These are phyloP conservation scores for Tinea trinotella DNA, from an alignment of 2,888 invertebrate genomes.

Conservation along the genomic window DNA sequence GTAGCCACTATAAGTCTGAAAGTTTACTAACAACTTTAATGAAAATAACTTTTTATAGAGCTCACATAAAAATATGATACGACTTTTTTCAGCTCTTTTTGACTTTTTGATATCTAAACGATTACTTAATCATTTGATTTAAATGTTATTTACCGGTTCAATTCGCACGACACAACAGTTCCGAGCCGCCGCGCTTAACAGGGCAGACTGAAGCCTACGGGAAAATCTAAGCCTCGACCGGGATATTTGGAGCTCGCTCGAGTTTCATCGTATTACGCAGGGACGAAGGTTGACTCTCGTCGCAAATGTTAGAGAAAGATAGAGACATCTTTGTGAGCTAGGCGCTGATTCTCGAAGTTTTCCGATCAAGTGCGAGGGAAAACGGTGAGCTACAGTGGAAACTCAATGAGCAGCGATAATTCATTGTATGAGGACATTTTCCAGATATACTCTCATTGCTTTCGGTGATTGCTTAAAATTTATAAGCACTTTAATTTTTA, in stretches of 20 bases:
- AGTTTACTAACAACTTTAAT: not conserved
- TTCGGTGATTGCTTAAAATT: constrained; percentile 26
- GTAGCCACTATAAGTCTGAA: not conserved
- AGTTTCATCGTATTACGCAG: not conserved
- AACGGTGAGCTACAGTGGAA: constrained; percentile 41
- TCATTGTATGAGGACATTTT: constrained; percentile 48
- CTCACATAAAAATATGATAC: not conserved
- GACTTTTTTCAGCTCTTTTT: not conserved
- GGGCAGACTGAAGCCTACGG: constrained; percentile 58
- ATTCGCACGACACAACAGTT: constrained; percentile 23
- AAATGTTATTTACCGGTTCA: constrained; percentile 34
- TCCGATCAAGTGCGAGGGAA: constrained; percentile 35
- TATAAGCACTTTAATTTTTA: not conserved
- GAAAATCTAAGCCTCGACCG: constrained; percentile 63
- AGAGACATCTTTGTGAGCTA: not conserved
- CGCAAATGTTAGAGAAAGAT: not conserved
- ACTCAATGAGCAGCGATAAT: constrained; percentile 61
- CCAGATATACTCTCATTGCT: constrained; percentile 29
- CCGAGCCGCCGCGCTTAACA: constrained; percentile 35
- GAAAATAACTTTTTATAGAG: not conserved
- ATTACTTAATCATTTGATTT: constrained; percentile 60
- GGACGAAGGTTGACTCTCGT: not conserved
- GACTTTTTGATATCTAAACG: constrained; percentile 22
- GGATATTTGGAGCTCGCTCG: constrained; percentile 30
- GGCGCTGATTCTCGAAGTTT: constrained; percentile 31